Evolutionary conservation across 2,113 vertebrate genomes (phyloP).

Genomic region (Lampris incognitus): DNA sequence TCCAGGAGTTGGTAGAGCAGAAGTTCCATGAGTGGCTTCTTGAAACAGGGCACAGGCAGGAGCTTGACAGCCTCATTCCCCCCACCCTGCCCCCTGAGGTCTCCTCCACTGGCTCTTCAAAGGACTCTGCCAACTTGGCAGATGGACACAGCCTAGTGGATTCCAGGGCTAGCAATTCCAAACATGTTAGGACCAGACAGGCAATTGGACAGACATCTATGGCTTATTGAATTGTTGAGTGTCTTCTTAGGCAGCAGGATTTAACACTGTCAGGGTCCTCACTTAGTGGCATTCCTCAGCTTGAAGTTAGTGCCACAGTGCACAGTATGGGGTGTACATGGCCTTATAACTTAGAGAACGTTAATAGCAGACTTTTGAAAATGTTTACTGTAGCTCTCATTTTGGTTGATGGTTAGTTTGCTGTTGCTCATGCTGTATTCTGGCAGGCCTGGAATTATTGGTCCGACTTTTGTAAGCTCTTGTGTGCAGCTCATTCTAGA

Average conservation of each 20-base stretch:
- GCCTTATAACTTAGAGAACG: background rate
- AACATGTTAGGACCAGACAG: slow-evolving; percentile 68
- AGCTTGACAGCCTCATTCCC: slow-evolving; percentile 91
- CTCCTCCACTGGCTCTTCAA: slow-evolving; percentile 9
- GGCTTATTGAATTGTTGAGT: slow-evolving; percentile 46
- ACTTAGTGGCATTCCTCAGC: too few species aligned
- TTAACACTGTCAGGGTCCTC: too few species aligned
- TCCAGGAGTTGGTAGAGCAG: slow-evolving; percentile 89
- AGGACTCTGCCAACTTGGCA: background rate
- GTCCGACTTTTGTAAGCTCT: background rate
- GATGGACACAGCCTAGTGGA: background rate
- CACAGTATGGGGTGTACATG: too few species aligned
- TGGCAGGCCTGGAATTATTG: slow-evolving; percentile 4
- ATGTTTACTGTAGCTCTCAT: too few species aligned
- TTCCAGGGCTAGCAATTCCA: background rate
- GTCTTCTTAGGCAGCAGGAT: background rate
- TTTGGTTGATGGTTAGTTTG: too few species aligned
- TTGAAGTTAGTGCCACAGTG: background rate
- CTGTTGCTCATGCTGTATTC: background rate
- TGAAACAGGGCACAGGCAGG: slow-evolving; percentile 87
- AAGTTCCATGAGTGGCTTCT: slow-evolving; percentile 94
- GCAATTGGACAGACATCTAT: slow-evolving; percentile 67
- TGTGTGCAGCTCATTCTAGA: background rate
- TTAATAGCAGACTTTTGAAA: too few species aligned
- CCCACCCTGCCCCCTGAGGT: slow-evolving; percentile 34